Evolutionary conservation across 2,888 invertebrate species (phyloP).

Genomic region (Caenorhabditis sp.): DNA sequence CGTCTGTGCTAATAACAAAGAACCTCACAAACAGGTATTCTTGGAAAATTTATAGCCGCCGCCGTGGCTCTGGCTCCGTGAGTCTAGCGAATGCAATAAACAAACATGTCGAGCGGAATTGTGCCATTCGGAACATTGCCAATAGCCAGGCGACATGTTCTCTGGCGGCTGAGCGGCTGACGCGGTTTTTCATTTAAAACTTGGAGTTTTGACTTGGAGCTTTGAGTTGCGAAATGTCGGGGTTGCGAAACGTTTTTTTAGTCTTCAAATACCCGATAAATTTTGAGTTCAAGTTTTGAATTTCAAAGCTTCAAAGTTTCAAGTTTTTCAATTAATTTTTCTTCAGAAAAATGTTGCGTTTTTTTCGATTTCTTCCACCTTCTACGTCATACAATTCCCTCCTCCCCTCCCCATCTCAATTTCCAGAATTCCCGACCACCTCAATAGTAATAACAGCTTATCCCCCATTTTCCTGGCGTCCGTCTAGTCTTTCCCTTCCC

Average conservation of each 20-base stretch:
- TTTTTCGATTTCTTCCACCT: background rate
- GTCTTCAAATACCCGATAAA: no score
- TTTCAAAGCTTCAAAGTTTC: no score
- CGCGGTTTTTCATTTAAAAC: no score
- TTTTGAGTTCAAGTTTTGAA: no score
- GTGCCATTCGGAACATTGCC: constrained; percentile 26
- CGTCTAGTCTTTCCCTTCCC: background rate
- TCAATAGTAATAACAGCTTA: constrained; percentile 52
- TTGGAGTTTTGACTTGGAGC: no score
- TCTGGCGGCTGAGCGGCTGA: no score
- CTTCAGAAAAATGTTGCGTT: background rate
- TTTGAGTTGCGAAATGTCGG: no score
- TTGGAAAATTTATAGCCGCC: constrained; percentile 12
- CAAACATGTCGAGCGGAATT: constrained; percentile 23
- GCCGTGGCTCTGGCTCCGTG: constrained; percentile 2
- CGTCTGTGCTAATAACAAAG: background rate
- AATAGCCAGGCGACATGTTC: no score
- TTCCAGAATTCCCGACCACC: constrained; percentile 35
- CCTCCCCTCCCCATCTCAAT: constrained; percentile 10
- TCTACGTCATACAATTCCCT: constrained; percentile 20
- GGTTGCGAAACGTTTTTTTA: no score
- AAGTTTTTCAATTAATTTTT: no score
- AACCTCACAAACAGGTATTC: constrained; percentile 26
- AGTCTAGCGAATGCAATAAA: constrained; percentile 8
- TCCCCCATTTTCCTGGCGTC: constrained; percentile 1